These are phyloP conservation scores for Eolophus roseicapilla DNA, from an alignment of 2,113 vertebrate species.

Conservation along the genomic window DNA sequence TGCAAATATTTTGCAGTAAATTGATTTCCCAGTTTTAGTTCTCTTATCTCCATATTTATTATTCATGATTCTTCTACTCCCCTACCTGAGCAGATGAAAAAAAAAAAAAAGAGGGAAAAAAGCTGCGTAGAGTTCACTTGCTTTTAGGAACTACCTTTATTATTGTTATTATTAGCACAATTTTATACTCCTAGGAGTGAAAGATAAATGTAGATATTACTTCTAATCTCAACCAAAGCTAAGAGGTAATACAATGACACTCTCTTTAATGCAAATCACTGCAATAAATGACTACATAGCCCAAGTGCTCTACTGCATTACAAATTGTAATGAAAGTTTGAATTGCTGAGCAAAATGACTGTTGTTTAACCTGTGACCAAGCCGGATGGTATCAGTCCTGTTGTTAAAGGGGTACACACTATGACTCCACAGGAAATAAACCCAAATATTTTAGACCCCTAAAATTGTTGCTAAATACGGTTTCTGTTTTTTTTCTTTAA, in stretches of 20 bases:
- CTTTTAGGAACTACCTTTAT: constrained; percentile 69
- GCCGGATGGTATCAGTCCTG: neutral
- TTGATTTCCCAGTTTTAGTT: constrained; percentile 84
- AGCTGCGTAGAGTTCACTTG: constrained; percentile 42
- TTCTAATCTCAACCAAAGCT: constrained; percentile 60
- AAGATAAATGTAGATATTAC: constrained; percentile 64
- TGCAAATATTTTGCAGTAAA: constrained; percentile 86
- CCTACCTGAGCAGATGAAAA: constrained; percentile 51
- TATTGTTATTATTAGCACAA: constrained; percentile 64
- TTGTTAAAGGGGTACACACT: constrained; percentile 34
- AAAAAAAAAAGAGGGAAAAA: neutral
- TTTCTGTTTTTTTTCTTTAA: neutral
- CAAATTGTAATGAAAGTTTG: constrained; percentile 51
- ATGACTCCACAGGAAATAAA: neutral
- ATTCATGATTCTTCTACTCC: constrained; percentile 78
- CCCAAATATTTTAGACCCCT: neutral
- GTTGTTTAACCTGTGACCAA: constrained; percentile 37
- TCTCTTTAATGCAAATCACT: constrained; percentile 60
- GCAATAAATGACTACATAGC: constrained; percentile 68
- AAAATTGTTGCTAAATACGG: neutral
- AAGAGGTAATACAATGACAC: constrained; percentile 65
- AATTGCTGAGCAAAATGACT: constrained; percentile 56
- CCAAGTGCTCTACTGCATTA: constrained; percentile 54
- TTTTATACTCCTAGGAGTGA: constrained; percentile 61
- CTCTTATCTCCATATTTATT: constrained; percentile 84